A percentile compares a stretch with the other conserved stretches of the same genome.
Evolutionary conservation across 2,113 vertebrate species (phyloP).

Genomic region (Eleginops maclovinus): DNA sequence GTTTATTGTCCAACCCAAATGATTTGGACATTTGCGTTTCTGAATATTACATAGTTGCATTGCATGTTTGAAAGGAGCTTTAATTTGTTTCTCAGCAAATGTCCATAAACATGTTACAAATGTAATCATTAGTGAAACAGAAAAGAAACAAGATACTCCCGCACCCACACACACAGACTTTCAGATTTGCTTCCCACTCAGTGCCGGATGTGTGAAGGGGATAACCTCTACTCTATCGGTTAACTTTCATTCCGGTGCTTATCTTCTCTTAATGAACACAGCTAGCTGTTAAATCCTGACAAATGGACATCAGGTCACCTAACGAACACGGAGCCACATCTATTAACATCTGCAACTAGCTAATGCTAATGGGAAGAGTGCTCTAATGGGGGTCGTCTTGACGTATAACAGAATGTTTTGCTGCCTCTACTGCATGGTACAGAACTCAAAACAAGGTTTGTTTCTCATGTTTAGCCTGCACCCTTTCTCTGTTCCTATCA

Average conservation of each 20-base stretch:
- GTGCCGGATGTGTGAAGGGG: not conserved
- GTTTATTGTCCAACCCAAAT: too few species aligned
- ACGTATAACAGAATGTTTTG: not conserved
- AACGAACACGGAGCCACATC: slow-evolving; percentile 34
- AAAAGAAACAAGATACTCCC: not conserved
- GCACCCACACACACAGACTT: not conserved
- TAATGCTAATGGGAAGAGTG: slow-evolving; percentile 46
- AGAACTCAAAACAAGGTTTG: slow-evolving; percentile 46
- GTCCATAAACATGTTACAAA: slow-evolving; percentile 3
- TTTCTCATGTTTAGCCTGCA: slow-evolving; percentile 12
- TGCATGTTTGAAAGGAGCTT: too few species aligned
- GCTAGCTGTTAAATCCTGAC: slow-evolving; percentile 57
- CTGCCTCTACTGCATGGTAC: slow-evolving; percentile 16
- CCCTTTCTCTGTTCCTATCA: not conserved
- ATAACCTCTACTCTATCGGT: slow-evolving; percentile 35
- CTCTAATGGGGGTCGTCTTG: slow-evolving; percentile 58
- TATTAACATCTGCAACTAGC: slow-evolving; percentile 8
- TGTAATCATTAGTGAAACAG: not conserved
- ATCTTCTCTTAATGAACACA: slow-evolving; percentile 65
- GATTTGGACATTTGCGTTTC: too few species aligned
- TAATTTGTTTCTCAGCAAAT: not conserved
- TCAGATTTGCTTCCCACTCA: slow-evolving; percentile 21
- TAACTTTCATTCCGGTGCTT: slow-evolving; percentile 32
- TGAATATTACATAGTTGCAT: too few species aligned
- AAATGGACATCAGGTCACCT: slow-evolving; percentile 41